A percentile compares a stretch with the other conserved stretches of the same genome.
phyloP scores from a whole-genome alignment of 23 tunicate species.

The Halocynthia roretzi region DNA sequence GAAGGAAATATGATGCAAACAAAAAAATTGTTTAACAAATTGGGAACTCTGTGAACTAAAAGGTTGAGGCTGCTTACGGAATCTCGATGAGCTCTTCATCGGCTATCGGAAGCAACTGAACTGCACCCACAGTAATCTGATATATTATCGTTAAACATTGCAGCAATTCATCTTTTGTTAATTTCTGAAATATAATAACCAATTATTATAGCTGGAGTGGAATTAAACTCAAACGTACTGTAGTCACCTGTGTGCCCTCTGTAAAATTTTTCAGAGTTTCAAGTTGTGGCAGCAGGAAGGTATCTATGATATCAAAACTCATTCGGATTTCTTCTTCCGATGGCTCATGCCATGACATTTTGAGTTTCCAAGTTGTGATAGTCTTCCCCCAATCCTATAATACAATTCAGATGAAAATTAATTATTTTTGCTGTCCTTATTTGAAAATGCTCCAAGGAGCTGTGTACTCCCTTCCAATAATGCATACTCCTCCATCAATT shows the following conservation, averaged over 20 bases:
- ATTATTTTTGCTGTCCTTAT: background rate
- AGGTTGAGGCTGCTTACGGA: conserved; percentile 12
- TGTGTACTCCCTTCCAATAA: too few relatives aligned
- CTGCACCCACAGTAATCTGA: background rate
- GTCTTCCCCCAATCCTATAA: conserved; percentile 76
- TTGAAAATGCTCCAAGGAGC: too few relatives aligned
- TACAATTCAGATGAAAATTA: conserved; percentile 8
- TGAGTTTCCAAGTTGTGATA: conserved; percentile 37
- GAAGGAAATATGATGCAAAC: too few relatives aligned
- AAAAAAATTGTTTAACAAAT: too few relatives aligned
- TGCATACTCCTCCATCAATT: too few relatives aligned
- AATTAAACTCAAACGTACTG: too few relatives aligned
- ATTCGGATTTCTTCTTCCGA: conserved; percentile 50
- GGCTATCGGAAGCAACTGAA: conserved; percentile 1
- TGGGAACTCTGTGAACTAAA: background rate
- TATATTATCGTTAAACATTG: conserved; percentile 18
- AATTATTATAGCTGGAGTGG: background rate
- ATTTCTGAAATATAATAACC: conserved; percentile 5
- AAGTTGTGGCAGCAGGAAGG: conserved; percentile 43
- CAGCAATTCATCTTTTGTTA: conserved; percentile 58
- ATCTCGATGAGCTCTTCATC: conserved; percentile 11
- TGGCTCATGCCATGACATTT: conserved; percentile 75
- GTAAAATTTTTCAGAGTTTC: conserved; percentile 26
- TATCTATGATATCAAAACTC: conserved; percentile 36
- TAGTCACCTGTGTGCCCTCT: background rate